These are phyloP conservation scores for Campoplex nolae DNA, from an alignment of 2,888 invertebrate genomes.

Conservation along the genomic window DNA sequence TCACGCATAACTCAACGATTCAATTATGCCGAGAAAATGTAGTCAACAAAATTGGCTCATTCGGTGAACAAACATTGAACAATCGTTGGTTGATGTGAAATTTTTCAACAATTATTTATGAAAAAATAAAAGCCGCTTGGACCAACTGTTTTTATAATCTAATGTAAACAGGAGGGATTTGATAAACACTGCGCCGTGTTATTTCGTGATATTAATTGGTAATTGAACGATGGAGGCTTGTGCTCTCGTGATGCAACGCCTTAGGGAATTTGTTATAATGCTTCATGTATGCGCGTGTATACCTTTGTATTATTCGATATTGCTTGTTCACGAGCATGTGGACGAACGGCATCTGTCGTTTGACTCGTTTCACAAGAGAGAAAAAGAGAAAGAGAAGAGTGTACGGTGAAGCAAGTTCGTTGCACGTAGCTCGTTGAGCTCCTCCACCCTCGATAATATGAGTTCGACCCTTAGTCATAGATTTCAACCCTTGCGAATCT, in stretches of 20 bases:
- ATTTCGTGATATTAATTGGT: slow-evolving; percentile 72
- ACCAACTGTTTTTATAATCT: neutral
- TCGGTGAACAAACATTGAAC: neutral
- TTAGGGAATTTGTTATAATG: slow-evolving; percentile 59
- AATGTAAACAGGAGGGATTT: slow-evolving; percentile 51
- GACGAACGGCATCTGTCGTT: slow-evolving; percentile 62
- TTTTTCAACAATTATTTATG: slow-evolving; percentile 2
- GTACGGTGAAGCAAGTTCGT: slow-evolving; percentile 36
- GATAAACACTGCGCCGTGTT: slow-evolving; percentile 65
- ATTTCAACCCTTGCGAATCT: slow-evolving; percentile 61
- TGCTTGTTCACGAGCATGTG: slow-evolving; percentile 21
- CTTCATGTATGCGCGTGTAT: neutral
- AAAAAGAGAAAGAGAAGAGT: slow-evolving; percentile 30
- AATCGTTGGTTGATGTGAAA: neutral
- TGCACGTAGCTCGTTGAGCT: slow-evolving; percentile 35
- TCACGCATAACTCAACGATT: neutral
- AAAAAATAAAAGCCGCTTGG: neutral
- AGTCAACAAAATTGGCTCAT: neutral
- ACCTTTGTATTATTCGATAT: slow-evolving; percentile 11
- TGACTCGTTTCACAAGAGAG: slow-evolving; percentile 49
- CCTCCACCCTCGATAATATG: slow-evolving; percentile 42
- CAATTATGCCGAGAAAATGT: neutral
- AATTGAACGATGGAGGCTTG: slow-evolving; percentile 68
- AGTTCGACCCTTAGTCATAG: slow-evolving; percentile 47
- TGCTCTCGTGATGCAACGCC: slow-evolving; percentile 53